These are phyloP conservation scores for Sciurus vulgaris DNA, from an alignment of 2,797 vertebrate genomes.

Conservation along the genomic window DNA sequence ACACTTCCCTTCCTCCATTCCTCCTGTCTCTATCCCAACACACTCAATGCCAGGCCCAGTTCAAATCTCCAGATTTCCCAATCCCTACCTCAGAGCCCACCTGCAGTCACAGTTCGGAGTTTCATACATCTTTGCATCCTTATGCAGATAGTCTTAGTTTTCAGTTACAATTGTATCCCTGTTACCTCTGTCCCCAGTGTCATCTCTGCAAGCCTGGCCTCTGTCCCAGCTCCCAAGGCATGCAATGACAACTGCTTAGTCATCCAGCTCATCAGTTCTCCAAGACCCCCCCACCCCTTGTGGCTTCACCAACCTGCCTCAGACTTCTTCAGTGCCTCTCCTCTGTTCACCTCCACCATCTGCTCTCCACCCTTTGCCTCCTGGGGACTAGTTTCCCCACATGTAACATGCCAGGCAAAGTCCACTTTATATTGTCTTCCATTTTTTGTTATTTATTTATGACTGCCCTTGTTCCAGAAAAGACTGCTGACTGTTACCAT, in stretches of 20 bases:
- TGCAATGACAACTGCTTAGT: not conserved
- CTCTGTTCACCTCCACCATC: not conserved
- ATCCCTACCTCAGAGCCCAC: not conserved
- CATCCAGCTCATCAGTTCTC: not conserved
- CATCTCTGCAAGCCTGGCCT: not conserved
- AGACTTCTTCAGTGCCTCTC: not conserved
- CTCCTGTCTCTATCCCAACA: not conserved
- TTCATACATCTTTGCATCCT: not conserved
- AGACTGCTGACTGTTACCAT: not conserved
- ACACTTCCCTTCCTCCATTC: not conserved
- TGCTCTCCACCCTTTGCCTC: not conserved
- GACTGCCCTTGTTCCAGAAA: conserved; percentile 17
- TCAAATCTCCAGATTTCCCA: conserved; percentile 22
- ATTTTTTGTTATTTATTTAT: not conserved
- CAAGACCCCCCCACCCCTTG: no score
- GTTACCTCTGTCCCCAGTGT: not conserved
- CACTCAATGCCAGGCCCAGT: not conserved
- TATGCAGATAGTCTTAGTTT: not conserved
- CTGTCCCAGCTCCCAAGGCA: not conserved
- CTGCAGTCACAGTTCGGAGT: not conserved
- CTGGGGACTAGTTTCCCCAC: not conserved
- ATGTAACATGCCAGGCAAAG: not conserved
- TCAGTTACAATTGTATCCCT: not conserved
- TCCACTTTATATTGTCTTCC: not conserved
- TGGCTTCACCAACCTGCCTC: not conserved